Base-by-base conservation (phyloP, 2,113 vertebrate genomes). In the Leucosticte australis region DNA sequence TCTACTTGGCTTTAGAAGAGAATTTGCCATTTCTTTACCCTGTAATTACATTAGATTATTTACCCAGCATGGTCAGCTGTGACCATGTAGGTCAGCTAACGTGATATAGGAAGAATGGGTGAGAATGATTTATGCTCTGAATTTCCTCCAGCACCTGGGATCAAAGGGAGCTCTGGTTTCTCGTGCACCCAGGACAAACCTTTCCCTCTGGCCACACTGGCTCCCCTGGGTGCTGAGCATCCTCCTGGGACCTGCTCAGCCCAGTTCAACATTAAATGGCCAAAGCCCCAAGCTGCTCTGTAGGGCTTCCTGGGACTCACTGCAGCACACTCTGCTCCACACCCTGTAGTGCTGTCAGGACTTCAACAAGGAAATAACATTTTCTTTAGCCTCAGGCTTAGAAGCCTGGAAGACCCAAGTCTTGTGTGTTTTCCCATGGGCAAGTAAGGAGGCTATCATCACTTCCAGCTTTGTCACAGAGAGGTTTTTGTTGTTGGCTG, bases 41-140 rank as follows among this genome's bases (percentile, higher is more conserved):
- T 96, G 89, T 93, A 95, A 94, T 94, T 93, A 95, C 76, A 87
- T 91, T 86, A 96, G 89, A 91, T 95, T 90, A 95, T 96, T 95
- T 94, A 94, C 93, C 88, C 94, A 96, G 85, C 81, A 95, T 95
- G 92, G 91, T 96, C 95, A 95, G 90, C 92, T 92, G 70, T 80
- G 94, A 92, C 95, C 80, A 78, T 53, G 70, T 89, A 95, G 93
- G 85, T 93, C 86, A 83, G 53, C 79, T 92, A 89, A 92, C 86
- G 55, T 1, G 37, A 68, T 87, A 71, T 8, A 74, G 82, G 76
- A 70, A 92, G 70, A 89, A 77, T 27, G 63, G 79, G 27, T 52
- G 80, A 86, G 68, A 92, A 81, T 73, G 56, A 90, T 92, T 95
- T 93, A 77, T 91, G 65, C 44, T 75, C 60, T 64, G 52, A 64